Percentiles rank a stretch among this genome's conserved stretches.
Evolutionary conservation across 2,888 invertebrate species (phyloP).

Genomic region (Metallyticus violacea): DNA sequence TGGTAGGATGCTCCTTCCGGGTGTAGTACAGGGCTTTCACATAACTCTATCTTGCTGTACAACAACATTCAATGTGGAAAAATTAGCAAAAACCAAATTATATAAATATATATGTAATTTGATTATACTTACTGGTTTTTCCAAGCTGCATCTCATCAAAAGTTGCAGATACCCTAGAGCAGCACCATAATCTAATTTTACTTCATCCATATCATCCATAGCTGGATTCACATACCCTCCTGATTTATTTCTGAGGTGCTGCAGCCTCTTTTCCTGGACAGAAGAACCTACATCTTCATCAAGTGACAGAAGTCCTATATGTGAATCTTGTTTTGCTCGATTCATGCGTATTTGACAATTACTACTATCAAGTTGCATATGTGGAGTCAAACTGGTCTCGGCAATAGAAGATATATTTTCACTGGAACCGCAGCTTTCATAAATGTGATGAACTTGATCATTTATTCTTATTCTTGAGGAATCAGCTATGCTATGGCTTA

Average conservation of each 20-base stretch:
- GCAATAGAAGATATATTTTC: no score
- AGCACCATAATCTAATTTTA: conserved; percentile 30
- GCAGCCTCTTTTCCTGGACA: background rate
- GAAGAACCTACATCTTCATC: background rate
- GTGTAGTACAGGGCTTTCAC: no score
- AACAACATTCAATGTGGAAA: no score
- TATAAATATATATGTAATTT: no score
- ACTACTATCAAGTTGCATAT: background rate
- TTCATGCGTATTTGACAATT: no score
- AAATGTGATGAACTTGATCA: no score
- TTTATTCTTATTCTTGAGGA: background rate
- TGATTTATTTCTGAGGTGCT: conserved; percentile 37
- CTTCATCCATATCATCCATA: conserved; percentile 29
- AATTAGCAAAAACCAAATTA: no score
- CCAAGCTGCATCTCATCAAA: conserved; percentile 30
- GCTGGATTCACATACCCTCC: conserved; percentile 39
- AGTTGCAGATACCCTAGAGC: conserved; percentile 32
- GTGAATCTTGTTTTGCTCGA: background rate
- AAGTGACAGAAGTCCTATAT: background rate
- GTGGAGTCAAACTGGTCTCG: background rate
- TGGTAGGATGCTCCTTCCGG: no score
- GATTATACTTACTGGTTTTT: background rate
- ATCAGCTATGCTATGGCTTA: no score
- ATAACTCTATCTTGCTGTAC: no score
- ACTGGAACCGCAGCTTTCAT: background rate